A percentile compares a stretch with the other conserved stretches of the same genome.
Conservation (phyloP, 2,888 invertebrate genomes). For the Temnothorax unifasciatus region DNA sequence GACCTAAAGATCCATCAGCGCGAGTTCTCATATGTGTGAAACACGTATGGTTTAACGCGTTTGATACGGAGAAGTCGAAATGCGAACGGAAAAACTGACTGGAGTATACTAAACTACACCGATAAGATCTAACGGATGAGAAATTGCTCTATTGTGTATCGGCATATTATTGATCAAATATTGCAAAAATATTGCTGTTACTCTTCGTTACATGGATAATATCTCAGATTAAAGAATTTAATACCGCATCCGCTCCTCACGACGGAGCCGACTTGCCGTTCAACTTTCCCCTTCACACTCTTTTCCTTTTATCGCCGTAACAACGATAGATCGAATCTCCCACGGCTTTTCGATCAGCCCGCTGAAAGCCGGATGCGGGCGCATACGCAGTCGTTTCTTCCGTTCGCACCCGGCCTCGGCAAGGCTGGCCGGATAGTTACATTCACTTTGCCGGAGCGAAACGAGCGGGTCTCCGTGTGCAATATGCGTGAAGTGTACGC, state of each 20-base stretch:
- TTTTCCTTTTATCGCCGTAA: slow-evolving; percentile 22
- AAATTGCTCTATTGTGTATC: neutral
- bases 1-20: slow-evolving; percentile 1
- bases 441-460: slow-evolving; percentile 30
- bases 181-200: neutral
- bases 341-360: slow-evolving; percentile 46
- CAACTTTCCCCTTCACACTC: neutral
- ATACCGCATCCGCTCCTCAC: neutral
- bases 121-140: neutral
- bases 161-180: neutral
- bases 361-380: slow-evolving; percentile 77
- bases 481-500: slow-evolving; percentile 55
- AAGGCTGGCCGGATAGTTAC: slow-evolving; percentile 68
- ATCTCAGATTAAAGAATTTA: neutral
- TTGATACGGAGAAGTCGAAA: neutral
- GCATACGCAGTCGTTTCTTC: slow-evolving; percentile 68
- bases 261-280: neutral
- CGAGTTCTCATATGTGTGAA: neutral
- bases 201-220: neutral
- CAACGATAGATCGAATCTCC: slow-evolving; percentile 32
- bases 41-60: neutral
- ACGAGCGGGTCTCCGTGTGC: neutral
- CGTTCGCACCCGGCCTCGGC: slow-evolving; percentile 67
- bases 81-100: neutral
- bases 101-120: neutral